phyloP scores from a whole-genome alignment of 1,140 invertebrate species.

The Procambarus clarkii region DNA sequence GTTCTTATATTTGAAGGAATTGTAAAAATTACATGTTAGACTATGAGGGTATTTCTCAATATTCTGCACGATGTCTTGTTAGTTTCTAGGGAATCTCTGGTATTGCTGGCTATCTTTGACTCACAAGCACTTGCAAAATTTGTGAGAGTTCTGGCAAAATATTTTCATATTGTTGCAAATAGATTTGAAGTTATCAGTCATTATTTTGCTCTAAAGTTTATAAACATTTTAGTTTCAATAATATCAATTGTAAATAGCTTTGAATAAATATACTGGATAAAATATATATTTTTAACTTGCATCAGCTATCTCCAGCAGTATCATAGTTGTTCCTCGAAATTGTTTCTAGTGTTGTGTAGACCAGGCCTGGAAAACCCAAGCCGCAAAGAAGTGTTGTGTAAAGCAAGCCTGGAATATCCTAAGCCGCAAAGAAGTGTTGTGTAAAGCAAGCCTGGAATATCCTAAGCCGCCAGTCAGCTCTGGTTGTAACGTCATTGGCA shows the following conservation, averaged over 20 bases:
- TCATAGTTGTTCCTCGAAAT: not conserved
- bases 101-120: not conserved
- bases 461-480: not conserved
- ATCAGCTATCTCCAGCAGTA: not conserved
- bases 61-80: not conserved
- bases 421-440: not conserved
- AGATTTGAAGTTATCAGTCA: not conserved
- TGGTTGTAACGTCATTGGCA: not conserved
- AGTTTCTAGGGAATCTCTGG: not conserved
- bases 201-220: constrained; percentile 5
- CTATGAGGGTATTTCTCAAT: not conserved
- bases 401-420: no score
- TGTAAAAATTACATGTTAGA: not conserved
- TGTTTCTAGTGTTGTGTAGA: not conserved
- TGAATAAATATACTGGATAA: not conserved
- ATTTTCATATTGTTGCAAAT: constrained; percentile 6
- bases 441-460: not conserved
- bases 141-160: not conserved
- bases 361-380: no score
- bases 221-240: not conserved
- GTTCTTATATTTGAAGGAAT: not conserved
- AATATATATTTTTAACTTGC: not conserved
- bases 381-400: not conserved
- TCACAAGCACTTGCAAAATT: not conserved
- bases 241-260: constrained; percentile 1